Percentiles rank a stretch among this genome's conserved stretches.
Evolutionary conservation across 2,113 vertebrate genomes (phyloP).

Genomic region (Casuarius casuarius): DNA sequence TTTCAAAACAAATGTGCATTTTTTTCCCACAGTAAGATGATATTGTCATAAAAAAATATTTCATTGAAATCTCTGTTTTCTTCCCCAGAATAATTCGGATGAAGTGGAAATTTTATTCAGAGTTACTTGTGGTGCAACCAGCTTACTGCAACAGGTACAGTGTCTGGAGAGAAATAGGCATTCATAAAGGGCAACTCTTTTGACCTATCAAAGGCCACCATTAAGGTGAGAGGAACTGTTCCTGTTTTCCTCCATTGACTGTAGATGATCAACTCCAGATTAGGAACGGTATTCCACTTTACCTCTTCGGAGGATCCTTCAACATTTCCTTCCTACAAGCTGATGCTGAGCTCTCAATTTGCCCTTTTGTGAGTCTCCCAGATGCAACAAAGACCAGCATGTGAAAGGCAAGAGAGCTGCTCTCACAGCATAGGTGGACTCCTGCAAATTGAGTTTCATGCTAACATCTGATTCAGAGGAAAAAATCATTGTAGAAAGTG

Average conservation of each 20-base stretch:
- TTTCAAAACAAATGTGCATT: neutral
- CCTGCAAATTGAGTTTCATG: neutral
- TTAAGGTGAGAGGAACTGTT: neutral
- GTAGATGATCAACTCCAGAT: neutral
- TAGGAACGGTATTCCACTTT: neutral
- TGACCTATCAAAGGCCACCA: too few species aligned
- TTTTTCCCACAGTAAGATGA: neutral
- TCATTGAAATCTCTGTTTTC: neutral
- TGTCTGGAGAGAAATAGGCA: neutral
- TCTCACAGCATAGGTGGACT: neutral
- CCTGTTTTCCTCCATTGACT: neutral
- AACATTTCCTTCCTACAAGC: neutral
- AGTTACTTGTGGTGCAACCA: rapidly evolving
- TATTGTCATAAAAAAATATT: neutral
- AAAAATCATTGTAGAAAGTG: neutral
- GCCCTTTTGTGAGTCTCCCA: neutral
- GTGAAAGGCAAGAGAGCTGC: neutral
- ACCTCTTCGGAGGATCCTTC: neutral
- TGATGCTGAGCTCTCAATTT: neutral
- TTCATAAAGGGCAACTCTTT: neutral
- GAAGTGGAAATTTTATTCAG: neutral
- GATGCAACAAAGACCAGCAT: neutral
- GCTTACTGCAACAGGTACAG: neutral
- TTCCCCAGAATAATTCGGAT: neutral
- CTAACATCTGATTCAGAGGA: neutral